A percentile compares a stretch with the other conserved stretches of the same genome.
Evolutionary conservation across 2,888 invertebrate species (phyloP).

Genomic region (Lamproptera curius): DNA sequence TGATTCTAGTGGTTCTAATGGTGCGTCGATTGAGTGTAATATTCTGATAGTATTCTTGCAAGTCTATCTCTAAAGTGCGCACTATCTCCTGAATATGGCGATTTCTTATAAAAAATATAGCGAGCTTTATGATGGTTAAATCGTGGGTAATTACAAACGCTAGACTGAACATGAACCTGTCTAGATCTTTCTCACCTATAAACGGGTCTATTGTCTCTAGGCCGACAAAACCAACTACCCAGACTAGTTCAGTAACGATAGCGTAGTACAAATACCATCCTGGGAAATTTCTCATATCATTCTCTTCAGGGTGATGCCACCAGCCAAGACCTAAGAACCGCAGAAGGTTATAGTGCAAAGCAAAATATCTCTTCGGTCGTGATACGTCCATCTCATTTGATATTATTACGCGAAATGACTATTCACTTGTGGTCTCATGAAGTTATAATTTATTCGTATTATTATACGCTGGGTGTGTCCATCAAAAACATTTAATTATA

Average conservation of each 20-base stretch:
- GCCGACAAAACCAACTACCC: slow-evolving; percentile 67
- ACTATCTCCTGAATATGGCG: slow-evolving; percentile 60
- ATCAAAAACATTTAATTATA: slow-evolving; percentile 11
- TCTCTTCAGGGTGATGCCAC: slow-evolving; percentile 70
- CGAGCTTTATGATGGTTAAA: slow-evolving; percentile 62
- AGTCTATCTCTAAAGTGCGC: slow-evolving; percentile 51
- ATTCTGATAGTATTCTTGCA: slow-evolving; percentile 61
- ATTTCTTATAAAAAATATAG: slow-evolving; percentile 64
- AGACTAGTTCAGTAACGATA: slow-evolving; percentile 55
- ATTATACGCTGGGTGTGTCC: not conserved
- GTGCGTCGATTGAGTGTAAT: slow-evolving; percentile 45
- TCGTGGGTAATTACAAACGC: slow-evolving; percentile 71
- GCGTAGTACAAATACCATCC: slow-evolving; percentile 62
- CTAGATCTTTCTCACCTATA: slow-evolving; percentile 63
- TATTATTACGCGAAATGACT: slow-evolving; percentile 1
- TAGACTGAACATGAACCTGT: slow-evolving; percentile 69
- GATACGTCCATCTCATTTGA: slow-evolving; percentile 1
- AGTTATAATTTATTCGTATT: not conserved
- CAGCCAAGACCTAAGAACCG: slow-evolving; percentile 64
- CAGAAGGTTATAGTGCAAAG: slow-evolving; percentile 52
- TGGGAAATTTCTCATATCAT: slow-evolving; percentile 52
- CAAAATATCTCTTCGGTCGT: slow-evolving; percentile 55
- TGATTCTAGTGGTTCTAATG: slow-evolving; percentile 47
- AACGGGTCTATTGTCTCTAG: slow-evolving; percentile 70
- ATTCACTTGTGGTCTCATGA: too few relatives aligned